A percentile compares a stretch with the other conserved stretches of the same genome.
Evolutionary conservation across 2,888 invertebrate genomes (phyloP).

Genomic region (Drosophila anomalata): DNA sequence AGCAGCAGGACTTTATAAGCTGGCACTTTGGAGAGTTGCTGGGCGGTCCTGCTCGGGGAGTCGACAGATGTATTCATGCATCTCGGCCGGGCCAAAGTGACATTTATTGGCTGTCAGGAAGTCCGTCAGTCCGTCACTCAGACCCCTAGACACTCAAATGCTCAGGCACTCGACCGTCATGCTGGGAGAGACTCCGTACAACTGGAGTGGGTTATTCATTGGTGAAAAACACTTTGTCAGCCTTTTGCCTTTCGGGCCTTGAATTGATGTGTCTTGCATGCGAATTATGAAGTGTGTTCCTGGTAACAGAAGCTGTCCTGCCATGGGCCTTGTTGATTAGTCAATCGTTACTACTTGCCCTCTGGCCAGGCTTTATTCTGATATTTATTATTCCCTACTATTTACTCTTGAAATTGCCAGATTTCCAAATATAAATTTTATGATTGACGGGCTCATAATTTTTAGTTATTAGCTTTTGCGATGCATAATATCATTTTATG

Average conservation of each 20-base stretch:
- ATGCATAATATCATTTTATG: not conserved
- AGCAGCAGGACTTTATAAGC: slow-evolving; percentile 66
- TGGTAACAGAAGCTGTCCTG: slow-evolving; percentile 1
- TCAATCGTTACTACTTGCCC: not conserved
- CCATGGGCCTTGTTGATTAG: not conserved
- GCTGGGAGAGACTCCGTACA: not conserved
- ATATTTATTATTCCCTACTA: not conserved
- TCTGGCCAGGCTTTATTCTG: not conserved
- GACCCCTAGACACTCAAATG: slow-evolving; percentile 15
- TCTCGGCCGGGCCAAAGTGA: slow-evolving; percentile 61
- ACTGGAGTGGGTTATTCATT: slow-evolving; percentile 28
- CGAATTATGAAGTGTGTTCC: slow-evolving; percentile 48
- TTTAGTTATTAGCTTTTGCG: not conserved
- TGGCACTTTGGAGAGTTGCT: slow-evolving; percentile 60
- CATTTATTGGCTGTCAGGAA: slow-evolving; percentile 71
- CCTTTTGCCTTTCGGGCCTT: slow-evolving; percentile 50
- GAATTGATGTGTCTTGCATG: slow-evolving; percentile 73
- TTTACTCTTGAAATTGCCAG: not conserved
- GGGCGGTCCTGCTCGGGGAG: slow-evolving; percentile 3
- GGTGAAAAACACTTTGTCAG: slow-evolving; percentile 59
- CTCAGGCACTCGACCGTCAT: slow-evolving; percentile 12
- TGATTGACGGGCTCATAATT: not conserved
- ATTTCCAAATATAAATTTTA: not conserved
- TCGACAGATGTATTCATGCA: slow-evolving; percentile 59
- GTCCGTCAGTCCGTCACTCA: slow-evolving; percentile 35